Base-by-base conservation (phyloP, 2,888 invertebrate species). In the Campaea margaritaria region DNA sequence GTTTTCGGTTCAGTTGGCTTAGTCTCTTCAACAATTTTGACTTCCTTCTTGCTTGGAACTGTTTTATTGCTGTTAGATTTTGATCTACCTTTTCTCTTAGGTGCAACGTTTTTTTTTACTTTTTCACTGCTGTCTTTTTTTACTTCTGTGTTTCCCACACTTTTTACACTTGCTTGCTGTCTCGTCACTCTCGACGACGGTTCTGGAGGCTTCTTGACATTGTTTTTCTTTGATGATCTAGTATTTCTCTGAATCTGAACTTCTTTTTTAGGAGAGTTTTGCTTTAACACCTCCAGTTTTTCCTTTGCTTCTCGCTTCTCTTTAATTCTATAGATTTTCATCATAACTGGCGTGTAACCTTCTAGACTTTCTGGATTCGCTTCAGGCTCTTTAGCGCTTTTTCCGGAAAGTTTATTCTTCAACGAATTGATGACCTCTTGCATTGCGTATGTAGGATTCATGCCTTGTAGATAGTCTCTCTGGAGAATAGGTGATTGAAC, bases 381-480 rank as follows among this genome's bases (percentile, higher is more conserved):
- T 55, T 86, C 87, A 0, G 62, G 36, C 31, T 86, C 88, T 66
- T 85, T 89, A 12, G 45, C n/a, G 5, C 56, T 49, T 76, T 85
- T 86, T 0, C 87, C 86, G 0, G 83, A 58, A 15, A 84, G 76
- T 76, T 93, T 93, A 58, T 94, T 95, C 69, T 93, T 93, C 71
- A 94, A 94, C 74, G 91, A 94, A 39, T 94, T 93, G 54, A 95
- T 85, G 0, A 96, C 94, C 67, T 94, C 94, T 64, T 94, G 88
- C 96, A 96, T 96, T 0, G 95, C 95, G 46, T 94, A 94, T 0
- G 96, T 96, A 0, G 96, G 96, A 73, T 94, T 94, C 56, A 93
- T 68, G n/a, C 81, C 79, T 50, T 85, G 79, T 49, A 94, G 79
- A 69, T 85, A 94, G 78, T 85, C 93, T 80, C 83, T 89, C 68